A percentile compares a stretch with the other conserved stretches of the same genome.
Evolutionary conservation across 30 jellyfish, hydroid and myxozoan genomes (phyloP).

Genomic region (Catostylus mosaicus): DNA sequence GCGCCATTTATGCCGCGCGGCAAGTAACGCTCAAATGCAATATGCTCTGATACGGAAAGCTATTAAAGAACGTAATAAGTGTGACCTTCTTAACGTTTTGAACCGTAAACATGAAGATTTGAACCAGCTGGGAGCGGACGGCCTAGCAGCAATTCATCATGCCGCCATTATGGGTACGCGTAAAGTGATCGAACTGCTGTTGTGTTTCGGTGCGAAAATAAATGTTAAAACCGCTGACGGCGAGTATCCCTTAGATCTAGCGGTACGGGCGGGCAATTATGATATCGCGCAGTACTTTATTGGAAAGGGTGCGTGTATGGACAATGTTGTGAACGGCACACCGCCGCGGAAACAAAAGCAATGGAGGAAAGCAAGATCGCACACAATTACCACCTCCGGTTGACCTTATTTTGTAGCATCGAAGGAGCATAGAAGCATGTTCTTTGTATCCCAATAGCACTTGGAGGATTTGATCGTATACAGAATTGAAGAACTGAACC

Average conservation of each 20-base stretch:
- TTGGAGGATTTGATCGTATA: too few relatives aligned
- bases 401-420: too few relatives aligned
- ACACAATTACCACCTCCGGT: constrained; percentile 15
- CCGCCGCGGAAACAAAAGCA: constrained; percentile 23
- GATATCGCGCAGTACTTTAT: constrained; percentile 79
- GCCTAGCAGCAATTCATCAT: constrained; percentile 82
- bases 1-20: constrained; percentile 23
- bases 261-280: constrained; percentile 83
- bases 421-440: too few relatives aligned
- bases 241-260: constrained; percentile 79
- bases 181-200: constrained; percentile 49
- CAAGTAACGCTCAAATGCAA: constrained; percentile 68
- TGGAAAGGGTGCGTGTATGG: constrained; percentile 78
- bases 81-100: constrained; percentile 66
- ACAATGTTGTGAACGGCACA: constrained; percentile 75
- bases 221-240: constrained; percentile 53
- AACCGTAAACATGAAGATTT: constrained; percentile 51
- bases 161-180: constrained; percentile 80
- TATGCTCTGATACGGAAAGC: constrained; percentile 68
- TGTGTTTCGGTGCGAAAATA: constrained; percentile 63
- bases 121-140: constrained; percentile 73
- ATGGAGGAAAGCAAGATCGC: not conserved
- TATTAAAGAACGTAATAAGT: constrained; percentile 44
- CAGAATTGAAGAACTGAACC: too few relatives aligned
- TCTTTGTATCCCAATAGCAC: too few relatives aligned